Base-by-base conservation (phyloP, 2,888 invertebrate genomes). In the Dione vanillae region DNA sequence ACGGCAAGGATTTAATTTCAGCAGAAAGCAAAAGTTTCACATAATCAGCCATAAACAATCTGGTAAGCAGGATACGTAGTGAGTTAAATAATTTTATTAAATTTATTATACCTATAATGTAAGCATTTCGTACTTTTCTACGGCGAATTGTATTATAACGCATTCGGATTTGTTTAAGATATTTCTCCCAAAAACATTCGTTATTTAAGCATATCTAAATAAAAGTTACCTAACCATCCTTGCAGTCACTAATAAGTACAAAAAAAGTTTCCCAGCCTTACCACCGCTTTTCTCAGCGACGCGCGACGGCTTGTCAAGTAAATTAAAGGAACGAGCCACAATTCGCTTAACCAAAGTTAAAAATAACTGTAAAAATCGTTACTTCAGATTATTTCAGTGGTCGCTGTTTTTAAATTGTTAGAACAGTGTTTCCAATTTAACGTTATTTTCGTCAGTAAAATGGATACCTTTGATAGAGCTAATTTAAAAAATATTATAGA, bases 341-440 rank as follows among this genome's bases (percentile, higher is more conserved):
- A 27, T 49, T 62, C 68, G 67, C 62, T 54, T 71, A 37, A 43
- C 72, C 51, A 61, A 65, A 54, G 68, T 83, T 85, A 83, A 82
- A 87, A 87, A 86, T 87, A 87, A 81, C 81, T 76, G 80, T 83
- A 84, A 86, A 86, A 87, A 88, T 88, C 88, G 86, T 87, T 88
- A 87, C 78, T 76, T 77, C 78, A 79, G 78, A 81, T 83, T 85
- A 86, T 87, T 87, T 87, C 80, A 77, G 64, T 43, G 64, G 19
- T 59, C 37, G 58, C 19, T 49, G 49, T 40, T 69, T 72, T 67
- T 54, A 72, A 69, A 45, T 65, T 49, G 43, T 45, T 27, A 27
- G 27, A 27, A 27, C 2, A 27, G 27, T 27, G 27, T 27, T n/a
- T 27, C 27, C 27, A 27, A 27, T 27, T 2, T 5, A 3, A 27